A percentile compares a stretch with the other conserved stretches of the same genome.
Evolutionary conservation across 2,797 vertebrate genomes (phyloP).

Genomic region (Acipenser transmontanus): DNA sequence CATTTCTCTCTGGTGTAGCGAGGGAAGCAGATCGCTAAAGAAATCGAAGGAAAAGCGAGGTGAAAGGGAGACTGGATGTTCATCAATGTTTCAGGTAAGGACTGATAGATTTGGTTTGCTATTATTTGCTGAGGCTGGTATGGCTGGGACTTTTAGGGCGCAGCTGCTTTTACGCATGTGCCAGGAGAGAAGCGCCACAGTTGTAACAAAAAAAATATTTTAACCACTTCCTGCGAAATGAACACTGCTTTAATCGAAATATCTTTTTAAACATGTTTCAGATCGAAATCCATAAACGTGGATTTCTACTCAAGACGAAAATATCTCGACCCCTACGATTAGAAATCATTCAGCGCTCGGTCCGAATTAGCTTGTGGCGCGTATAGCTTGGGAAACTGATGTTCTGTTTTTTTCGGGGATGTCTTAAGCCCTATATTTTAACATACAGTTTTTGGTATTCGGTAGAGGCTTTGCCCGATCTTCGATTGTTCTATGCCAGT

Average conservation of each 20-base stretch:
- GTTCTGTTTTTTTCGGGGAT: slow-evolving; percentile 27
- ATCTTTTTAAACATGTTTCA: slow-evolving; percentile 24
- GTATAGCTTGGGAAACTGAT: slow-evolving; percentile 30
- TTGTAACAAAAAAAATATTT: slow-evolving; percentile 49
- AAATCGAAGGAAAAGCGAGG: slow-evolving; percentile 50
- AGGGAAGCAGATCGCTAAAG: slow-evolving; percentile 84
- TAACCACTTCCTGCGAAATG: slow-evolving; percentile 65
- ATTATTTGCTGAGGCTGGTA: slow-evolving; percentile 73
- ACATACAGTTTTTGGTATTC: slow-evolving; percentile 35
- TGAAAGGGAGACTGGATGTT: slow-evolving; percentile 57
- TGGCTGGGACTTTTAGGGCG: slow-evolving; percentile 78
- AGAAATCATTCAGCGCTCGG: slow-evolving; percentile 37
- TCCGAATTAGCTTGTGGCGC: slow-evolving; percentile 51
- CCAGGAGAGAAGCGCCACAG: slow-evolving; percentile 72
- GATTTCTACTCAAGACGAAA: slow-evolving; percentile 13
- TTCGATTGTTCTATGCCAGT: slow-evolving; percentile 35
- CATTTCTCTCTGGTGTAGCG: slow-evolving; percentile 93
- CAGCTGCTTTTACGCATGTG: slow-evolving; percentile 95
- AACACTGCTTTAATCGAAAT: slow-evolving; percentile 31
- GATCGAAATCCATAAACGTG: slow-evolving; percentile 13
- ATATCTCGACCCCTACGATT: slow-evolving; percentile 28
- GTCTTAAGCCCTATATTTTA: slow-evolving; percentile 32
- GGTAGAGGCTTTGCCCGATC: slow-evolving; percentile 15
- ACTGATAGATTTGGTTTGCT: slow-evolving; percentile 73
- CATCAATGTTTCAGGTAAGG: slow-evolving; percentile 88